Percentiles rank a stretch among this genome's conserved stretches.
Evolutionary conservation across 2,888 invertebrate genomes (phyloP).

Genomic region (Hedychridium roseum): DNA sequence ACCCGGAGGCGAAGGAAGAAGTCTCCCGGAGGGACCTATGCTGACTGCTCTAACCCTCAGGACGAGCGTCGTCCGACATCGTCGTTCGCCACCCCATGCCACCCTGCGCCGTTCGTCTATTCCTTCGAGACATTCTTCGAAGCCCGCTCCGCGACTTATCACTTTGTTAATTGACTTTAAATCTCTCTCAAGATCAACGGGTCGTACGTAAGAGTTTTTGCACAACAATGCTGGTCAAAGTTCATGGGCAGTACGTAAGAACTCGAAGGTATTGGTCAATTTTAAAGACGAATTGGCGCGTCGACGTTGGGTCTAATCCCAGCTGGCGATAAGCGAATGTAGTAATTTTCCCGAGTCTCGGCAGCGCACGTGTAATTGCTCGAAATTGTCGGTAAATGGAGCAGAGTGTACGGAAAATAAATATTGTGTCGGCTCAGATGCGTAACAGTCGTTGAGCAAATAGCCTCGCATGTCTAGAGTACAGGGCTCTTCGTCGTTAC

Average conservation of each 20-base stretch:
- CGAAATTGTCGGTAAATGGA: constrained; percentile 42
- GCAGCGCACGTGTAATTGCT: constrained; percentile 42
- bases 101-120: constrained; percentile 24
- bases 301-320: no score
- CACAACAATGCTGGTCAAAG: not conserved
- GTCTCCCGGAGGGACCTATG: constrained; percentile 56
- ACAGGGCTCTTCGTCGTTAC: constrained; percentile 21
- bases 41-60: constrained; percentile 53
- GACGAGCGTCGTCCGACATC: constrained; percentile 33
- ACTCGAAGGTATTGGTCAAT: no score
- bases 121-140: constrained; percentile 40
- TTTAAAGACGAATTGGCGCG: no score
- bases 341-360: not conserved
- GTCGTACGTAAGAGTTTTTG: not conserved
- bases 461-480: constrained; percentile 43
- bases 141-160: constrained; percentile 30
- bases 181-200: constrained; percentile 14
- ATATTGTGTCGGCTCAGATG: constrained; percentile 25
- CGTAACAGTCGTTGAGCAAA: constrained; percentile 43
- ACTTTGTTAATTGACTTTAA: constrained; percentile 16
- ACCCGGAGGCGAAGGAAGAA: constrained; percentile 46
- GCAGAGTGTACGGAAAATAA: constrained; percentile 29
- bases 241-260: not conserved
- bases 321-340: constrained; percentile 4
- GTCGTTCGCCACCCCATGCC: constrained; percentile 20